phyloP scores from a whole-genome alignment of 2,797 vertebrate genomes.

The Chiroxiphia lanceolata region DNA sequence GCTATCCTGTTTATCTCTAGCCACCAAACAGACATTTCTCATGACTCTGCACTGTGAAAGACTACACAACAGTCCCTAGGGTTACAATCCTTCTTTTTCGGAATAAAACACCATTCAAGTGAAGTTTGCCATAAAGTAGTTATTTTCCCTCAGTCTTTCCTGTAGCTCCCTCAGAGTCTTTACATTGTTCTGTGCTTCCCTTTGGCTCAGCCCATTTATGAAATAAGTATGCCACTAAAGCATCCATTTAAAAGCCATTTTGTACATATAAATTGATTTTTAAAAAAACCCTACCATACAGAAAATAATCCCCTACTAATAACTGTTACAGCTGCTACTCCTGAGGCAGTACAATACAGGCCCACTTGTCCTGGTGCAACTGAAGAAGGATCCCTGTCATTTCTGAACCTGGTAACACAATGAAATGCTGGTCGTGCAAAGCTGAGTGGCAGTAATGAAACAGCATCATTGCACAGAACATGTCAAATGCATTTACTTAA shows the following conservation, averaged over 20 bases:
- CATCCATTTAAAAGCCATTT: constrained; percentile 25
- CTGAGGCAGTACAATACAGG: background rate
- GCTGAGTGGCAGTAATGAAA: background rate
- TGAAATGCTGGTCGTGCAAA: background rate
- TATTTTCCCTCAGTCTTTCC: background rate
- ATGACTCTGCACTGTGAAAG: background rate
- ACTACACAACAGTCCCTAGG: background rate
- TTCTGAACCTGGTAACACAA: background rate
- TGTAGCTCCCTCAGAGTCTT: background rate
- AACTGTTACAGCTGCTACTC: background rate
- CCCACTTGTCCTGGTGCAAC: background rate
- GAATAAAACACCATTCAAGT: background rate
- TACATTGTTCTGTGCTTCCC: background rate
- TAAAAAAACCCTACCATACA: background rate
- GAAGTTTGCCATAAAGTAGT: background rate
- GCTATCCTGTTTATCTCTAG: background rate
- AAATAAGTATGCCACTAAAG: background rate
- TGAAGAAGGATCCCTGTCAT: background rate
- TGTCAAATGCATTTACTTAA: constrained; percentile 19
- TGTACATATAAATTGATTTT: background rate
- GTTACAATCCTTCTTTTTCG: background rate
- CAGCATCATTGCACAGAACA: background rate
- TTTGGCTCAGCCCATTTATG: constrained; percentile 5
- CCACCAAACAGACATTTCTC: background rate
- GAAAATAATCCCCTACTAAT: background rate